Conservation (phyloP, 2,797 vertebrate species). For the Pteropus rufus region DNA sequence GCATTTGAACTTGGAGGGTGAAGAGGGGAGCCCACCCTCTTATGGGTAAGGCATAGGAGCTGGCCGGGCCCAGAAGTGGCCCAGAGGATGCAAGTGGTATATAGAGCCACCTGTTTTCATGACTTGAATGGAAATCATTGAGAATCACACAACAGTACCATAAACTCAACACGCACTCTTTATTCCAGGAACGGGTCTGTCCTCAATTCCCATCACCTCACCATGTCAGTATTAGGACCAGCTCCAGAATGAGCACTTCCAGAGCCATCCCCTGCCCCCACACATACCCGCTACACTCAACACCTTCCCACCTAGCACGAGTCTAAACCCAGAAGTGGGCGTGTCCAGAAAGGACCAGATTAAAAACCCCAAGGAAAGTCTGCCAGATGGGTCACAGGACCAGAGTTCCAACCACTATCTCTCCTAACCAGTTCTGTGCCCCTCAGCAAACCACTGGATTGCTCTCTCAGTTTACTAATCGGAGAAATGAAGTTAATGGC, state of each 20-base stretch:
- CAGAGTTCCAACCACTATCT: neutral
- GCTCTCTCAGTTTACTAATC: neutral
- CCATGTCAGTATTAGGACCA: neutral
- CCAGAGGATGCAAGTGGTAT: neutral
- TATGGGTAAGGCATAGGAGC: neutral
- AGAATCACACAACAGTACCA: neutral
- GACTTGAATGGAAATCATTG: neutral
- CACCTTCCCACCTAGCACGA: neutral
- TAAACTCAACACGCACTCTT: neutral
- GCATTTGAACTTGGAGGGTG: neutral
- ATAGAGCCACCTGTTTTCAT: neutral
- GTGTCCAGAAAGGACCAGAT: neutral
- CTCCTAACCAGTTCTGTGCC: neutral
- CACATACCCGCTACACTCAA: neutral
- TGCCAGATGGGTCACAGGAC: neutral
- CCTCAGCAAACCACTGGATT: neutral
- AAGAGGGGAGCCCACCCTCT: neutral
- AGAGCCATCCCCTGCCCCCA: neutral
- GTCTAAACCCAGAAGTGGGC: neutral
- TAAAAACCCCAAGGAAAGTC: neutral
- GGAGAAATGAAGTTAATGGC: neutral
- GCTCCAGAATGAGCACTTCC: neutral
- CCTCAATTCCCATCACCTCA: neutral
- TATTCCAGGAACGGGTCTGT: neutral
- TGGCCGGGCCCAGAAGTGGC: neutral